Evolutionary conservation across 2,888 invertebrate species (phyloP), one percentile per base, ranked within the genome.

Genomic region (Petrophora chlorosata): DNA sequence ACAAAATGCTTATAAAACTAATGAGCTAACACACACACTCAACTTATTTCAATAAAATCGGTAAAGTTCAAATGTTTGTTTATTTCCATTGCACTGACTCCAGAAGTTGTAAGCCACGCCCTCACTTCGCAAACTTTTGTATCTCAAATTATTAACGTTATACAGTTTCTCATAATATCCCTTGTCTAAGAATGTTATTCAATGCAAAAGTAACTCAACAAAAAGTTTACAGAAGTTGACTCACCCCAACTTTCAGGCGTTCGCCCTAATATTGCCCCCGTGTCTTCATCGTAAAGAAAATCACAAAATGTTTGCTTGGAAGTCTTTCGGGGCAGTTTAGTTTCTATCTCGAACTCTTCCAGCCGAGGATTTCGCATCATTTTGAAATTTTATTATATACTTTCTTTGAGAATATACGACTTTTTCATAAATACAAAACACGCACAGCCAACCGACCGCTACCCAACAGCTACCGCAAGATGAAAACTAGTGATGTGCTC

Each of bases 181-280:
- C 13, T 3, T 1, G 8, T 16, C n/a, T n/a, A n/a, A n/a, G n/a
- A 17, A 16, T 25, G 3, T 2, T 36, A 8, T 16, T 15, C 5
- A 23, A 9, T 9, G 35, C 23, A 9, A 16, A 29, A 23, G 15
- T 0, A 29, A 28, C n/a, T 1, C 2, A 16, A 16, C 10, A 26
- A 35, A n/a, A 39, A 22, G 34, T 39, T n/a, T 47, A 35, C 23
- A 38, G 12, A 56, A 61, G 60, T 62, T 62, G 49, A 79, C 87
- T 85, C 61, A 92, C 92, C 90, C 92, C 92, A 92, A 72, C 90
- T 85, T 72, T 80, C 73, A 48, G 82, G 77, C 25, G 91, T 90
- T 61, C 91, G 79, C 54, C 91, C 91, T 47, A 91, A 70, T 57
- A 91, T 63, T 40, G 75, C 74, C 45, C 89, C 84, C 0, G 83